Percentiles rank a stretch among this genome's conserved stretches.
Conservation (phyloP, 2,888 invertebrate species). For the Lasiommata megera region DNA sequence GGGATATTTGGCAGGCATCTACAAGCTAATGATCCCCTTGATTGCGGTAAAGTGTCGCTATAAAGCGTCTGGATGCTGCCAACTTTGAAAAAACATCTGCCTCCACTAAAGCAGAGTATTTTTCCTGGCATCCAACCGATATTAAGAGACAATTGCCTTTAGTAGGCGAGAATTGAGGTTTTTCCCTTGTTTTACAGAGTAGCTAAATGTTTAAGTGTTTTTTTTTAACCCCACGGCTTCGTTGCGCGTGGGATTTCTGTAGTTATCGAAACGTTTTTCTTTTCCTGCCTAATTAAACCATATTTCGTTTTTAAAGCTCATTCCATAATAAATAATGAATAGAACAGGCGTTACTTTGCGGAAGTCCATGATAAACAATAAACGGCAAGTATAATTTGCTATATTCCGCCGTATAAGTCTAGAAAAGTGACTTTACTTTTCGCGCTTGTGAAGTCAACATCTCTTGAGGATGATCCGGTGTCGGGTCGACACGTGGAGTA, state of each 20-base stretch:
- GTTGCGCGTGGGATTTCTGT: neutral
- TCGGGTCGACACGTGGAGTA: no score
- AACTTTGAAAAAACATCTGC: conserved; percentile 75
- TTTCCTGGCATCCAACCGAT: conserved; percentile 72
- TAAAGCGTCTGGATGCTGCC: conserved; percentile 77
- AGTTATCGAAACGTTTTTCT: no score
- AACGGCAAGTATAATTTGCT: no score
- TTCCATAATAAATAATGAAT: no score
- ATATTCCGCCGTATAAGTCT: no score
- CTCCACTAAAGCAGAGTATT: conserved; percentile 69
- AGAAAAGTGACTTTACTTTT: no score
- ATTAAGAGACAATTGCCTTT: conserved; percentile 74
- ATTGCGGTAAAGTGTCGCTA: conserved; percentile 79
- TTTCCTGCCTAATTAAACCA: no score
- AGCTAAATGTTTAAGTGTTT: neutral
- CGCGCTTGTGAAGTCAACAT: no score
- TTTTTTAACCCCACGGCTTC: neutral
- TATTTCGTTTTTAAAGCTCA: no score
- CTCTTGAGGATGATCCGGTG: no score
- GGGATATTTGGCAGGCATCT: conserved; percentile 79
- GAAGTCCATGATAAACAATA: no score
- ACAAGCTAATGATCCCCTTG: conserved; percentile 78
- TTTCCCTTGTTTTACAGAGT: conserved; percentile 44
- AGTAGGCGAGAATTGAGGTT: conserved; percentile 66
- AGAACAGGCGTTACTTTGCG: no score